Base-by-base conservation (phyloP, 2,113 vertebrate species). In the Alouatta palliata region DNA sequence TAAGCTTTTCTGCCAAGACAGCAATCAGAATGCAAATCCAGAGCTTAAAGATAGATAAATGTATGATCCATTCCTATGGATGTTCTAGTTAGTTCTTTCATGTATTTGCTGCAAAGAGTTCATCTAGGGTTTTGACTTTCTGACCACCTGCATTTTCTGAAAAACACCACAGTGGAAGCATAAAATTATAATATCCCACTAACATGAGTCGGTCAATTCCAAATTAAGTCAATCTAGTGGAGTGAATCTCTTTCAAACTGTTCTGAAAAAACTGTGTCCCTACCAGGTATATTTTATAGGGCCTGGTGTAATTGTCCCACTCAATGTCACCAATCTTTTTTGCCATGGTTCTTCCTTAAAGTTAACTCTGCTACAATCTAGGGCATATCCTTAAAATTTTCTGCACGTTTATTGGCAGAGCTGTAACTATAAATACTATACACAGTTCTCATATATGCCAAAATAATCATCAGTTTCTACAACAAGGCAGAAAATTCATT, bases 11-110 rank as follows among this genome's bases (percentile, higher is more conserved):
- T 90, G 23, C 54, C n/a, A 94, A 96, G 23, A 47, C 47, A 87
- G 81, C 80, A 49, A 84, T 89, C 80, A 87, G 64, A 97, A 90
- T 64, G 30, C 19, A 96, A 92, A 85, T 80, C 49, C 30, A 40
- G 30, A 49, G 49, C 25, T 90, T 75, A 68, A 73, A 45, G 43
- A 35, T 37, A 14, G 37, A 76, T 27, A 32, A 56, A 92, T 87
- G 52, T 92, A 64, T 56, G 56, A 68, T 21, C 56, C 14, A 85
- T 91, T 93, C 12, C 43, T 73, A 27, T 49, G 2, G 13, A 75
- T n/a, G 73, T 6, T 52, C n/a, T 16, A 52, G 56, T 96, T 71
- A 75, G 43, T 61, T 92, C 27, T 77, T 96, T 76, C 27, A 47
- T 76, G 25, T 58, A 45, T 32, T 52, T 94, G 25, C 16, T 25